Evolutionary conservation across 2,113 vertebrate species (phyloP).

Genomic region (Procapra przewalskii): DNA sequence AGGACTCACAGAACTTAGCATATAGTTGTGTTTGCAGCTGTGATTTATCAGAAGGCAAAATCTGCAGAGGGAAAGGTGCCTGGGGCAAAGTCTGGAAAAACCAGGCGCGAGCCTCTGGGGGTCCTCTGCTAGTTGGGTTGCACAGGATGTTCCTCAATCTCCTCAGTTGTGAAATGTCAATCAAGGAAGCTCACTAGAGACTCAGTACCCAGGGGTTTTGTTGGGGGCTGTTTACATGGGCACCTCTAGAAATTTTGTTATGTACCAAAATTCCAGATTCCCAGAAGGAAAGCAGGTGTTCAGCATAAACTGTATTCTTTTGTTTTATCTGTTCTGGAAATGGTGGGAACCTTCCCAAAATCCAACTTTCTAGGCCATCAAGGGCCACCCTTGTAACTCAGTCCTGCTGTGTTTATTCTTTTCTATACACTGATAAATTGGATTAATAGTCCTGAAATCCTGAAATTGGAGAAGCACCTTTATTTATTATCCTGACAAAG

Average conservation of each 20-base stretch:
- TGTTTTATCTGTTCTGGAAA: neutral
- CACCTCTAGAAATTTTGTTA: neutral
- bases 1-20: neutral
- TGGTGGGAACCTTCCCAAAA: neutral
- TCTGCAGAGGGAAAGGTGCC: neutral
- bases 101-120: neutral
- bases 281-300: neutral
- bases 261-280: neutral
- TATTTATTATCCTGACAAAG: neutral
- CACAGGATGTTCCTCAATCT: no score
- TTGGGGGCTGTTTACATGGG: neutral
- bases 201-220: neutral
- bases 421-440: neutral
- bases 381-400: neutral
- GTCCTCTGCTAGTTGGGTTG: neutral
- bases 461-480: constrained; percentile 1
- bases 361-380: neutral
- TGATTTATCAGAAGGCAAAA: neutral
- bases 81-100: neutral
- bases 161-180: neutral
- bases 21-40: neutral
- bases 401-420: neutral
- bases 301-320: neutral
- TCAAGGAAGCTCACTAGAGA: neutral
- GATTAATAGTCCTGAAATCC: neutral